These are phyloP conservation scores for Sceliomorpha sp. DNA, from an alignment of 2,888 invertebrate genomes.

Conservation along the genomic window DNA sequence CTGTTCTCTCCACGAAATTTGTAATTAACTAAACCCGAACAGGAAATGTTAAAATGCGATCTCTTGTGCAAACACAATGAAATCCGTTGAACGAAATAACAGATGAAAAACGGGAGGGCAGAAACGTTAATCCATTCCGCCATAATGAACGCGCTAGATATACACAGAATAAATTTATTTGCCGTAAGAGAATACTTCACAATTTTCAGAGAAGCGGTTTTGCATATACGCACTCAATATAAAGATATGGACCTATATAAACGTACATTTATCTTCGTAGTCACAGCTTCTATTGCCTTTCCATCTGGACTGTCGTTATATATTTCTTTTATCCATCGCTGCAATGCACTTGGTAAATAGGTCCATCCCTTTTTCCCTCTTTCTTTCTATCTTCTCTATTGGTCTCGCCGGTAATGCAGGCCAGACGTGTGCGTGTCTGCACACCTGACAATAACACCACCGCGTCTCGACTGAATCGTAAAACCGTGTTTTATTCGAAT, in stretches of 20 bases:
- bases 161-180: no score
- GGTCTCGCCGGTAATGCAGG: slow-evolving; percentile 41
- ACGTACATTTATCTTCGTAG: slow-evolving; percentile 44
- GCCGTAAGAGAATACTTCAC: no score
- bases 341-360: slow-evolving; percentile 52
- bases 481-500: slow-evolving; percentile 60
- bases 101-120: no score
- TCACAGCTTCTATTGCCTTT: slow-evolving; percentile 47
- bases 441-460: slow-evolving; percentile 62
- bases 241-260: slow-evolving; percentile 44
- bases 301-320: slow-evolving; percentile 46
- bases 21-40: no score
- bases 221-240: neutral
- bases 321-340: slow-evolving; percentile 50
- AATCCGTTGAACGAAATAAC: no score
- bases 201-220: no score
- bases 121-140: no score
- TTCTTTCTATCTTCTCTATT: slow-evolving; percentile 35
- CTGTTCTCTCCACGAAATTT: no score
- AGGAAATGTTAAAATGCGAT: no score
- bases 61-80: no score
- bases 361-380: slow-evolving; percentile 40
- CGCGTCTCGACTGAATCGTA: slow-evolving; percentile 60
- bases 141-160: no score
- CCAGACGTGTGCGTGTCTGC: slow-evolving; percentile 54